Conservation (phyloP, 2,888 invertebrate genomes). For the Lapara coniferarum region DNA sequence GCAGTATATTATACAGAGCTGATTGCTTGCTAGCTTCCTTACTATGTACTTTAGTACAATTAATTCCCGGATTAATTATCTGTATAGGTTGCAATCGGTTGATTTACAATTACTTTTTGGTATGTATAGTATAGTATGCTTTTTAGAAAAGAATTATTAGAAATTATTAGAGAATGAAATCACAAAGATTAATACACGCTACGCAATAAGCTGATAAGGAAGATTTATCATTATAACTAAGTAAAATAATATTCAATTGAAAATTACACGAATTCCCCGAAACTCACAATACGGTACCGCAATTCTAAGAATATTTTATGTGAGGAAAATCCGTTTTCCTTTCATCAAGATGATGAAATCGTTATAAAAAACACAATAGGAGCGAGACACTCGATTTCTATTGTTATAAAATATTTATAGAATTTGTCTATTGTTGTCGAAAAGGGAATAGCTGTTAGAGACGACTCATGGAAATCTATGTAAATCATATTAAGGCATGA, state of each 20-base stretch:
- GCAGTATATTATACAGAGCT: too few species aligned
- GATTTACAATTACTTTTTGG: too few species aligned
- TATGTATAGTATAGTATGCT: too few species aligned
- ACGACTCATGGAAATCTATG: not conserved
- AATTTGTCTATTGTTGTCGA: constrained; percentile 8
- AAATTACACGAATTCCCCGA: not conserved
- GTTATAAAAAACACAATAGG: not conserved
- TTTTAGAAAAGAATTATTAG: too few species aligned
- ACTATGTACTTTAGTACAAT: too few species aligned
- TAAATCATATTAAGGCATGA: not conserved
- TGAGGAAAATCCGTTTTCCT: constrained; percentile 12
- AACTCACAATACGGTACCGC: not conserved
- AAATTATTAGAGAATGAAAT: too few species aligned
- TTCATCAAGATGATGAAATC: constrained; percentile 20
- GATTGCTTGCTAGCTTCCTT: too few species aligned
- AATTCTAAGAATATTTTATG: constrained; percentile 8
- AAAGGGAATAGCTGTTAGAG: not conserved
- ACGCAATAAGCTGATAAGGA: not conserved
- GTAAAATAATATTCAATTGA: not conserved
- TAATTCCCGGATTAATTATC: too few species aligned
- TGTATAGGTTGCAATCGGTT: too few species aligned
- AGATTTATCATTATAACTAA: not conserved
- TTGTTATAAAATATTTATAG: constrained; percentile 7
- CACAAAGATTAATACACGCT: too few species aligned
- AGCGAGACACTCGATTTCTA: not conserved